Base-by-base conservation (phyloP, 2,888 invertebrate species). In the Drosophila ustulata region DNA sequence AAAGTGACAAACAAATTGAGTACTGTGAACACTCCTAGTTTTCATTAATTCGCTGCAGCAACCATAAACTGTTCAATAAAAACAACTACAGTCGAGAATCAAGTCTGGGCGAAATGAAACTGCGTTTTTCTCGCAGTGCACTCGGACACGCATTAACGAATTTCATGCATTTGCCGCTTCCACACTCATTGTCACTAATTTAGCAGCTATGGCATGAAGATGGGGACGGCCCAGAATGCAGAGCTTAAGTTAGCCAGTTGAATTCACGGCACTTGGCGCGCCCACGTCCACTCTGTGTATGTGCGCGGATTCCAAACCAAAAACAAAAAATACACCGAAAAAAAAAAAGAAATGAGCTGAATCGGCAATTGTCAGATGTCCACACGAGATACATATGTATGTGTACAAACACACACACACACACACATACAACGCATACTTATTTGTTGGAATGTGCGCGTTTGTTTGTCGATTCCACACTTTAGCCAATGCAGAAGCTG, bases 151-250 rank as follows among this genome's bases (percentile, higher is more conserved):
- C 66, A 75, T 78, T 70, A 66, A 62, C 66, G 58, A 59, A 63
- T 72, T 72, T 52, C 41, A 46, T 59, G 75, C 63, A 68, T 68
- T 74, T 23, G 53, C 52, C 46, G 32, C 11, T 46, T 62, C 43
- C 45, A 34, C 62, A 64, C 52, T 64, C 65, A 67, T 71, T 69
- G 71, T 66, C 64, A 66, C 78, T 81, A 81, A 83, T 81, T 83
- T 73, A 75, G 70, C 56, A 45, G 50, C 49, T n/a, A n/a, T 37
- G n/a, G 37, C 1, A 37, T 11, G 49, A n/a, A 4, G 23, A 23
- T 23, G 43, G 23, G 8, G 32, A 9, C 25, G 34, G 11, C 5
- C 25, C 30, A 49, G 39, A 37, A 65, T 26, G 59, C 46, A 53
- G 56, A 63, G 71, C 63, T 79, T 71, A 71, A 78, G 56, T 59